These are phyloP conservation scores for Furnarius figulus DNA, from an alignment of 2,113 vertebrate species.

Conservation along the genomic window DNA sequence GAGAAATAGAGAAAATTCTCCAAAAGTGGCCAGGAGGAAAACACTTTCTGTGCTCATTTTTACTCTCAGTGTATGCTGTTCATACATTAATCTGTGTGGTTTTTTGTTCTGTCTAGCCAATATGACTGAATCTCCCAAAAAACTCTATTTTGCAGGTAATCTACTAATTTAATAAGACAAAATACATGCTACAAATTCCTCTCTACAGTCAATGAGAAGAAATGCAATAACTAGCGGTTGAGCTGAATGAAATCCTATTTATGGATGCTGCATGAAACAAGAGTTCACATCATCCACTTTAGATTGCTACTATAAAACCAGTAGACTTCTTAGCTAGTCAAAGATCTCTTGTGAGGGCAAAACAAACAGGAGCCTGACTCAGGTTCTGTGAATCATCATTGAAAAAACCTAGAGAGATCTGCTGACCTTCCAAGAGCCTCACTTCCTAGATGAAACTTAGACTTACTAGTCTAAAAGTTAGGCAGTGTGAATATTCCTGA, in stretches of 20 bases:
- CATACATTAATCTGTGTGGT: neutral
- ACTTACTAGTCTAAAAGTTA: neutral
- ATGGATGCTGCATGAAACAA: neutral
- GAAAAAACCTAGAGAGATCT: neutral
- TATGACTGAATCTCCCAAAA: neutral
- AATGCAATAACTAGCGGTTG: neutral
- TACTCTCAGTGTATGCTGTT: neutral
- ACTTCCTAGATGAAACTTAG: neutral
- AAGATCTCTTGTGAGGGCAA: neutral
- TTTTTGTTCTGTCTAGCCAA: neutral
- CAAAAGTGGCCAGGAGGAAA: neutral
- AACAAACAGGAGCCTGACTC: neutral
- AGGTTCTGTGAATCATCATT: neutral
- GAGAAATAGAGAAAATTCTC: neutral
- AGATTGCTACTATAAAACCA: neutral
- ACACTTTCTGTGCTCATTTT: neutral
- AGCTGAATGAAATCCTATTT: neutral
- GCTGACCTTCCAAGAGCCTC: neutral
- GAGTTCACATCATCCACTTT: neutral
- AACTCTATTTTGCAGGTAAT: neutral
- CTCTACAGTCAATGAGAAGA: neutral
- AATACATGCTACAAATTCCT: neutral
- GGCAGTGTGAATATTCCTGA: neutral
- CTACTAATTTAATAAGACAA: neutral
- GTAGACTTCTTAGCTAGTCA: neutral